A percentile compares a stretch with the other conserved stretches of the same genome.
Evolutionary conservation across 2,113 vertebrate genomes (phyloP).

Genomic region (Burhinus oedicnemus): DNA sequence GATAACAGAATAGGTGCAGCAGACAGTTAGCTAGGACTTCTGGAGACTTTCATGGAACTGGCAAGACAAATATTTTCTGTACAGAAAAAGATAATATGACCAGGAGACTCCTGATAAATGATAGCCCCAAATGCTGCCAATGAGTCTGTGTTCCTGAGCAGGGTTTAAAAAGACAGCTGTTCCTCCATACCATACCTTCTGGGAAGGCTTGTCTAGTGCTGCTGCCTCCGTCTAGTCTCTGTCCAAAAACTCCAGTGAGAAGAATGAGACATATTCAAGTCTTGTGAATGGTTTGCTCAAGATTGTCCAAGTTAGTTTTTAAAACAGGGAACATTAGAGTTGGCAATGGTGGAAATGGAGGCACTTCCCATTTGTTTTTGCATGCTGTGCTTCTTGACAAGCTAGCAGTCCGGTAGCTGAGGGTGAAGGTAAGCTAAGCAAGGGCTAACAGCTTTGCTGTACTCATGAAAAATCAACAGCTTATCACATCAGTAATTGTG

Average conservation of each 20-base stretch:
- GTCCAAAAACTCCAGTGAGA: not conserved
- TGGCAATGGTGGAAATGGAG: not conserved
- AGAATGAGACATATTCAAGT: not conserved
- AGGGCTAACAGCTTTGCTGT: constrained; percentile 2
- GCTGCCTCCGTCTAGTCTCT: not conserved
- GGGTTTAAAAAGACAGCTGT: not conserved
- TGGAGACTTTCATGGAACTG: not conserved
- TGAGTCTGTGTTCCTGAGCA: not conserved
- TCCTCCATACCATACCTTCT: not conserved
- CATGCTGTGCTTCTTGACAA: not conserved
- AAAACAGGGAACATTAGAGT: not conserved
- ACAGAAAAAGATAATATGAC: not conserved
- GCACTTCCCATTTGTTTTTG: not conserved
- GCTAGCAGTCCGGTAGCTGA: not conserved
- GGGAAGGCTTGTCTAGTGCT: not conserved
- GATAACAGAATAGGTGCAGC: not conserved
- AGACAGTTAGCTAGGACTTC: not conserved
- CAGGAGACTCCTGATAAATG: not conserved
- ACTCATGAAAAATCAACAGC: not conserved
- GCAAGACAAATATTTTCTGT: not conserved
- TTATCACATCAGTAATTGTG: not conserved
- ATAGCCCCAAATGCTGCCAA: not conserved
- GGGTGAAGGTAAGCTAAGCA: not conserved
- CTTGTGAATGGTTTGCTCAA: not conserved
- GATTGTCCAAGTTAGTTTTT: not conserved